Base-by-base conservation (phyloP, 2,888 invertebrate genomes). In the Labia minor region DNA sequence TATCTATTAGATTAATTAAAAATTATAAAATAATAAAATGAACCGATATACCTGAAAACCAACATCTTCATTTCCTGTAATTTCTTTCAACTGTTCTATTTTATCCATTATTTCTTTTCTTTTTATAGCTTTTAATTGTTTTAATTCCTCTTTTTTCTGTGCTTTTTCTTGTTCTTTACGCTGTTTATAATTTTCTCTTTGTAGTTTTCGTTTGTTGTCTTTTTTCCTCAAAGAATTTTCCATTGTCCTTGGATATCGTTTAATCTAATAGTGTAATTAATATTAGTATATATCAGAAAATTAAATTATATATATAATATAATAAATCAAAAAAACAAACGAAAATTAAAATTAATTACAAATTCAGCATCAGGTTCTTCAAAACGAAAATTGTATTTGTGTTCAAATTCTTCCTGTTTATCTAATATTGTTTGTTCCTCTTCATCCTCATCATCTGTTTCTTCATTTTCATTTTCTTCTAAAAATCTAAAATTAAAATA, bases 311-410 rank as follows among this genome's bases (percentile, higher is more conserved):
- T 16, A 61, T 37, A 37, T 49, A 19, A 14, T 14, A 1, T 1
- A 20, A 16, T 49, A 19, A 37, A 19, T 26, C 8, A 3, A n/a
- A 26, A 26, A 26, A 6, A 26, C 26, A 26, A 26, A 26, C 26
- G n/a, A n/a, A 26, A 26, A 26, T 26, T 26, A 26, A 26, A 26
- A 21, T 19, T 33, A 76, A 82, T 80, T 72, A 92, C 88, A 78
- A 89, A 95, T 72, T 95, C 93, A 64, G 88, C 85, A 77, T 97
- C 96, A 0, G 95, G 97, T 77, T 98, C 96, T 77, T 99, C 96
- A 77, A 89, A 98, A 70, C 98, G 84, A 77, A 95, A 96, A 81
- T 98, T 97, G 77, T 89, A 98, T 71, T 96, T 95, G 63, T 90
- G 84, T 75, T 98, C 97, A 79, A 95, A 98, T 77, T 89, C 86